These are phyloP conservation scores for Caenorhabditis parvicauda DNA, from an alignment of 2,888 invertebrate genomes.

Conservation along the genomic window DNA sequence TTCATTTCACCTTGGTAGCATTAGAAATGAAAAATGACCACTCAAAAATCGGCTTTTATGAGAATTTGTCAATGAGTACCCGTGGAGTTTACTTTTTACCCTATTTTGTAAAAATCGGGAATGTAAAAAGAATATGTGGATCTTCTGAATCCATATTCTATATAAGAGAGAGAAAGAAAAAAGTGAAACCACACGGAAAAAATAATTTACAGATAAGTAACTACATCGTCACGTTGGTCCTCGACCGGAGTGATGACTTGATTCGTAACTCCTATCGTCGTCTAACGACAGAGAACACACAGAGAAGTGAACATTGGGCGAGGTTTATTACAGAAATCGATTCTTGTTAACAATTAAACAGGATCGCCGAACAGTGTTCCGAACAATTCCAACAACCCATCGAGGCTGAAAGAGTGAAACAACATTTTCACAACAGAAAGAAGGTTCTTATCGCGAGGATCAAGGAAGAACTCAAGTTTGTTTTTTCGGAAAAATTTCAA, in stretches of 20 bases:
- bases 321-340: conserved; percentile 12
- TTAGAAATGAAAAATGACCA: too few species aligned
- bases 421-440: conserved; percentile 33
- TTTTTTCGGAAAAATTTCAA: too few species aligned
- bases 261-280: conserved; percentile 25
- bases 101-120: too few species aligned
- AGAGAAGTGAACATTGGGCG: conserved; percentile 23
- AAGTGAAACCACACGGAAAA: not conserved
- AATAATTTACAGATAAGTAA: conserved; percentile 28
- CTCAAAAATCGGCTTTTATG: too few species aligned
- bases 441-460: conserved; percentile 63
- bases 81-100: too few species aligned
- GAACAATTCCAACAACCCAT: conserved; percentile 21
- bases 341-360: too few species aligned
- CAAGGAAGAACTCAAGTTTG: conserved; percentile 27
- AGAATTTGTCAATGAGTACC: too few species aligned
- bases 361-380: conserved; percentile 1
- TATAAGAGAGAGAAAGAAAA: too few species aligned
- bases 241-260: conserved; percentile 27
- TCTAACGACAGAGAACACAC: conserved; percentile 18
- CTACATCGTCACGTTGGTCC: conserved; percentile 26
- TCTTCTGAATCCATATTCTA: too few species aligned
- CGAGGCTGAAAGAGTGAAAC: conserved; percentile 27
- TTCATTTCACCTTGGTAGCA: too few species aligned
- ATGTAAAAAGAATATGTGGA: too few species aligned